Base-by-base conservation (phyloP, 2,888 invertebrate genomes). In the Parascotia fuliginaria region DNA sequence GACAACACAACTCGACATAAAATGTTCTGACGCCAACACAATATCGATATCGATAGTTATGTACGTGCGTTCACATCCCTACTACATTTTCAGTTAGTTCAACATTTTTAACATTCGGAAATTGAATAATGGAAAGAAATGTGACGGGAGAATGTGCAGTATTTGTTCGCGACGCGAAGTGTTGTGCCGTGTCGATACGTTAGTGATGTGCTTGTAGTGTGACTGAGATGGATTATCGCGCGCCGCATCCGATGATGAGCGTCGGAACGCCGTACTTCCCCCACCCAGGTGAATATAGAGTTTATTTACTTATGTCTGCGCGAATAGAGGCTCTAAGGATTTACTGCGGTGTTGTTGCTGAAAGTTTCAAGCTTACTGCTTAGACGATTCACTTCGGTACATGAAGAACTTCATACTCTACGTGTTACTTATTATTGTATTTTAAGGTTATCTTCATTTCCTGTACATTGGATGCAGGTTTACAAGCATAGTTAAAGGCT, bases 141-240 rank as follows among this genome's bases (percentile, higher is more conserved):
- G 67, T 54, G 56, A 49, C 38, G 47, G 47, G 53, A 48, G 51
- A 56, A 67, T 60, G 66, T 51, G 48, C 29, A 47, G 58, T 59
- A 59, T 28, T 53, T 40, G 58, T 42, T 51, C 57, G 44, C 38
- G 45, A 15, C 22, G 47, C 58, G 60, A 54, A 61, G 75, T 73
- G 74, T 60, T 61, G 66, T 60, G 54, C 51, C 15, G 39, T 52
- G 45, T 52, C 43, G 39, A 56, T 63, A 58, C 55, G 52, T 42
- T 63, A 77, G 79, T 82, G 81, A 67, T 74, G 82, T 76, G 75
- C 60, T 69, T 65, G 64, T 69, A 72, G 78, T 79, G 50, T 51
- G 32, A 36, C 48, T 67, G 65, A 67, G 61, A 92, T 92, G 92
- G 92, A 92, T 70, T 92, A 91, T 72, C 85, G 92, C 33, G 87